Base-by-base conservation (phyloP, 1,140 invertebrate species). In the Drosophila sp. region DNA sequence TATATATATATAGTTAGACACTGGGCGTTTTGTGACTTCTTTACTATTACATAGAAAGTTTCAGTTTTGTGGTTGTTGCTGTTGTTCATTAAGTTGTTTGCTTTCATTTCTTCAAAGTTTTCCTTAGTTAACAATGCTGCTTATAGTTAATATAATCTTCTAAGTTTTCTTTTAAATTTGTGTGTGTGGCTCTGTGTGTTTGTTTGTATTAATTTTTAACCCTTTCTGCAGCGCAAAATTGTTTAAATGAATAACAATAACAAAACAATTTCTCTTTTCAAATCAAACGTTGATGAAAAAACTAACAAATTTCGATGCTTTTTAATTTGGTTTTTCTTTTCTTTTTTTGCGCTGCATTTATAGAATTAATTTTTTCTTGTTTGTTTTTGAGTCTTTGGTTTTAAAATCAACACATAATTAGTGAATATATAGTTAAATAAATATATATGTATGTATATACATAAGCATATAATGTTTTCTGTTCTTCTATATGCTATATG, bases 331-430 rank as follows among this genome's bases (percentile, higher is more conserved):
- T 23, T 1, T 7, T 25, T 47, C 1, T 6, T 47, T 44, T 7
- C 1, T 23, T 50, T n/a, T 33, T 54, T 57, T 55, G 73, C 66
- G 44, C 75, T 85, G 71, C 77, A 70, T 44, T 57, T 40, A 40
- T 38, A 60, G 63, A 47, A 33, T 64, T 73, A 25, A 58, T 60
- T 63, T 64, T 54, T 60, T 66, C 60, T 79, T 73, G 72, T 73
- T 62, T 64, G 78, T 70, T 62, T 81, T 89, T 90, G 85, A 90
- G 85, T 90, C 85, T 90, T 90, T 90, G 86, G 86, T 76, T 86
- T 90, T 86, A 71, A 90, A 90, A 85, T 85, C 81, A 90, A 90
- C 85, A 81, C 75, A 76, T 79, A 70, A 63, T 64, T 68, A 69
- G 30, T 64, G 70, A 66, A 58, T 72, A 72, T 63, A 62, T 68